Base-by-base conservation (phyloP, 1,140 invertebrate species). In the Mylabris phalerata region DNA sequence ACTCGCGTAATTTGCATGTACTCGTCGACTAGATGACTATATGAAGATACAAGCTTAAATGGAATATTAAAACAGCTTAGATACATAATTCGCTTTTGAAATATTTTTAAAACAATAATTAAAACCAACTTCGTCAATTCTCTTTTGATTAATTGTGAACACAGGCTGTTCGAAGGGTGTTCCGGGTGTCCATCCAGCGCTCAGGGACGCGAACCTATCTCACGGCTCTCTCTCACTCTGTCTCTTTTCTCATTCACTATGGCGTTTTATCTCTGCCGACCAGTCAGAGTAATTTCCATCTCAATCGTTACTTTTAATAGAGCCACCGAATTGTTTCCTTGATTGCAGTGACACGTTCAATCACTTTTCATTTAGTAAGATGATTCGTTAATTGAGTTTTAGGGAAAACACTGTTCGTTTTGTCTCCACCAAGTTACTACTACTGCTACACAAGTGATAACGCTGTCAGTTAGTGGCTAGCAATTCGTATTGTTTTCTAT, bases 261-360 rank as follows among this genome's bases (percentile, higher is more conserved):
- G 9, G 55, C 60, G 65, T 67, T 68, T 72, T 72, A 72, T 72
- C 70, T 72, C 64, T 52, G 54, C 62, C 49, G 65, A 61, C 69
- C 70, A 72, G 70, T 65, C 62, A 59, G 50, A 47, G 70, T 63
- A 72, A 72, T 72, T 72, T 72, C 69, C 70, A 72, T 72, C 70
- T 72, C 70, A 72, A 72, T 72, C 69, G 69, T 67, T 68, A 72
- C 70, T 72, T 72, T 72, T 72, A 72, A 72, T 71, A 63, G 67
- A 62, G 54, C 32, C 55, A 50, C 70, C 59, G 68, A 66, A 72
- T 72, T 72, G 68, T 72, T 71, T 72, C 67, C 68, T 69, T 69
- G 70, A 72, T 72, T 72, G 67, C 70, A 67, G 66, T 67, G 69
- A 72, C 68, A 70, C 66, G 67, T 71, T 70, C 67, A 66, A 72